phyloP scores from a whole-genome alignment of 2,888 invertebrate genomes.

The Apomyelois bistriatella region DNA sequence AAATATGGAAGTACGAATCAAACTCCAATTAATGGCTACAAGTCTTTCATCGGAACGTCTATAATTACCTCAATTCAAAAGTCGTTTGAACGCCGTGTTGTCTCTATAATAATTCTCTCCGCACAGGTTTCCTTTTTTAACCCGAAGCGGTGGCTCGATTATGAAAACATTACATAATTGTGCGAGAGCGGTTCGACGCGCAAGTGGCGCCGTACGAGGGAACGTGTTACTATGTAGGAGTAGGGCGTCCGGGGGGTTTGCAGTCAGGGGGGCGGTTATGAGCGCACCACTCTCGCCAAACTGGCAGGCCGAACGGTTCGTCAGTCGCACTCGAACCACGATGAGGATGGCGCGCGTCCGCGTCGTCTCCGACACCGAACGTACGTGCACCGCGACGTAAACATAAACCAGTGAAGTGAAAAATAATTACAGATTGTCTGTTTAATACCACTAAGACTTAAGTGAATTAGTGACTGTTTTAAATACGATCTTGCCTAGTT shows the following conservation, averaged over 20 bases:
- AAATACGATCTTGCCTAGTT: slow-evolving; percentile 35
- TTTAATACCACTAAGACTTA: slow-evolving; percentile 37
- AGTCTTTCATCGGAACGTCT: not conserved
- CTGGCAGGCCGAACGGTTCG: slow-evolving; percentile 48
- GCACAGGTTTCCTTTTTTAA: slow-evolving; percentile 52
- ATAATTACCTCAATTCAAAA: slow-evolving; percentile 14
- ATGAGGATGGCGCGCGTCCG: slow-evolving; percentile 65
- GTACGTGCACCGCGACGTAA: slow-evolving; percentile 69
- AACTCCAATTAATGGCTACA: slow-evolving; percentile 9
- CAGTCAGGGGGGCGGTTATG: slow-evolving; percentile 53
- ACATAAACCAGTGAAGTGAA: slow-evolving; percentile 63
- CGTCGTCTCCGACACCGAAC: slow-evolving; percentile 48
- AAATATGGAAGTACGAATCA: slow-evolving; percentile 8
- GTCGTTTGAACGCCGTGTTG: slow-evolving; percentile 21
- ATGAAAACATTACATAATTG: slow-evolving; percentile 78
- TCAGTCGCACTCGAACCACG: slow-evolving; percentile 67
- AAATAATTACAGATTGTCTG: slow-evolving; percentile 39
- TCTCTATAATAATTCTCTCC: slow-evolving; percentile 42
- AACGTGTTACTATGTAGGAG: slow-evolving; percentile 72
- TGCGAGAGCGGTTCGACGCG: slow-evolving; percentile 63
- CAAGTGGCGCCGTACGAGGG: slow-evolving; percentile 74
- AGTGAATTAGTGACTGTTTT: slow-evolving; percentile 45
- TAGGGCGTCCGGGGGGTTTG: slow-evolving; percentile 51
- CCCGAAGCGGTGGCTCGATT: slow-evolving; percentile 64
- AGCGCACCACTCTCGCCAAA: slow-evolving; percentile 61